These are phyloP conservation scores for Eutolmus rufibarbis DNA, from an alignment of 2,888 invertebrate genomes.

Conservation along the genomic window DNA sequence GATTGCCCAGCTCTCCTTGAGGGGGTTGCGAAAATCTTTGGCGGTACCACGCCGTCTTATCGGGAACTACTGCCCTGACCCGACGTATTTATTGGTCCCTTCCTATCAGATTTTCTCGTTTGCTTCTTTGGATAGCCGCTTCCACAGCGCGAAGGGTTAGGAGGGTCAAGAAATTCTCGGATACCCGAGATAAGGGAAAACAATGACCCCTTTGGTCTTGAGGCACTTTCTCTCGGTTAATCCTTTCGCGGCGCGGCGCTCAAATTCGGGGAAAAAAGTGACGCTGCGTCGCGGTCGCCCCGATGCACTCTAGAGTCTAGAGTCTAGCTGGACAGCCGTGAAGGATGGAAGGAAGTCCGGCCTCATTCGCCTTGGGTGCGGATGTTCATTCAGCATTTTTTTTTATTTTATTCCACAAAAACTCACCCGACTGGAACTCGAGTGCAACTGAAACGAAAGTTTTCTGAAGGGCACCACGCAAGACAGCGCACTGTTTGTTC, in stretches of 20 bases:
- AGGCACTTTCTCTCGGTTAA: background rate
- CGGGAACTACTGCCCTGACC: slow-evolving; percentile 13
- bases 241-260: background rate
- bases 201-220: slow-evolving; percentile 17
- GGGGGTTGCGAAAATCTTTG: slow-evolving; percentile 10
- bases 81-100: slow-evolving; percentile 14
- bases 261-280: background rate
- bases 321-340: background rate
- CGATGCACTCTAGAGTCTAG: background rate
- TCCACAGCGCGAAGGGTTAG: slow-evolving; percentile 7
- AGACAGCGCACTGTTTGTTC: background rate
- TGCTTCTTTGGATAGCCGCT: slow-evolving; percentile 10
- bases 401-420: background rate
- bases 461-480: background rate
- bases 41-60: background rate
- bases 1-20: slow-evolving; percentile 3
- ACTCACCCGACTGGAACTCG: background rate
- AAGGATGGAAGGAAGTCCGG: slow-evolving; percentile 1
- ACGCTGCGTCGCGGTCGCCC: background rate
- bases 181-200: slow-evolving; percentile 13
- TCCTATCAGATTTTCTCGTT: slow-evolving; percentile 9
- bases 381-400: slow-evolving; percentile 1
- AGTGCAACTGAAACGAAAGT: background rate
- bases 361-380: background rate
- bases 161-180: slow-evolving; percentile 31